These are phyloP conservation scores for Hippasteria phrygiana DNA, from an alignment of 53 echinoderm and acorn worm species.

Conservation along the genomic window DNA sequence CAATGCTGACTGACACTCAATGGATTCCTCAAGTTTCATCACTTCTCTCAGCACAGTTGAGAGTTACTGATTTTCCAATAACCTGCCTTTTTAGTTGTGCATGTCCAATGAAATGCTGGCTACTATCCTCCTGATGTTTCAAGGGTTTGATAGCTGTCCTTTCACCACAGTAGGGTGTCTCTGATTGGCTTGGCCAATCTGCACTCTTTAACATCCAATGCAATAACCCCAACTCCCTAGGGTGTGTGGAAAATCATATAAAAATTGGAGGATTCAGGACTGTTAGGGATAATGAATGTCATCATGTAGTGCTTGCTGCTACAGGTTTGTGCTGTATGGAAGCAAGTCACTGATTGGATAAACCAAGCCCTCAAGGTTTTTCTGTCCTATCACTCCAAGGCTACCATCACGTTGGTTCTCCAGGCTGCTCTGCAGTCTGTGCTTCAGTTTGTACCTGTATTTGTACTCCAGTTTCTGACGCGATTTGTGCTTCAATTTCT, in stretches of 20 bases:
- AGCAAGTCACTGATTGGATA: constrained; percentile 29
- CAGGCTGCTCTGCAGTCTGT: background rate
- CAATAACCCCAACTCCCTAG: too few relatives aligned
- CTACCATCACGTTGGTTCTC: constrained; percentile 39
- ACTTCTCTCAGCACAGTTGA: background rate
- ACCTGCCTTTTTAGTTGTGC: background rate
- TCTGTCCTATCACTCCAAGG: constrained; percentile 9
- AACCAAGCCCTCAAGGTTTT: background rate
- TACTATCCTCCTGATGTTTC: background rate
- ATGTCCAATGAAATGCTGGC: background rate
- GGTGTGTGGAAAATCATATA: too few relatives aligned
- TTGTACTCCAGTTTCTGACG: background rate
- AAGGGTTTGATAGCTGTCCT: background rate
- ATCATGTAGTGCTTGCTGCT: too few relatives aligned
- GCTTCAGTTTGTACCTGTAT: background rate
- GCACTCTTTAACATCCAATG: too few relatives aligned
- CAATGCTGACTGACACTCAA: too few relatives aligned
- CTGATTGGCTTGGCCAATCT: too few relatives aligned
- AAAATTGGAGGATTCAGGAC: too few relatives aligned
- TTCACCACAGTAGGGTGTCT: background rate
- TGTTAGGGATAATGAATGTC: too few relatives aligned
- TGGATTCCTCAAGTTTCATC: too few relatives aligned
- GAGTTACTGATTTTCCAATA: background rate
- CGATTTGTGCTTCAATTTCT: background rate
- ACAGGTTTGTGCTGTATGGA: background rate